Evolutionary conservation across 2,113 vertebrate species (phyloP), one percentile per base, ranked within the genome.

Genomic region (Zapus hudsonius): DNA sequence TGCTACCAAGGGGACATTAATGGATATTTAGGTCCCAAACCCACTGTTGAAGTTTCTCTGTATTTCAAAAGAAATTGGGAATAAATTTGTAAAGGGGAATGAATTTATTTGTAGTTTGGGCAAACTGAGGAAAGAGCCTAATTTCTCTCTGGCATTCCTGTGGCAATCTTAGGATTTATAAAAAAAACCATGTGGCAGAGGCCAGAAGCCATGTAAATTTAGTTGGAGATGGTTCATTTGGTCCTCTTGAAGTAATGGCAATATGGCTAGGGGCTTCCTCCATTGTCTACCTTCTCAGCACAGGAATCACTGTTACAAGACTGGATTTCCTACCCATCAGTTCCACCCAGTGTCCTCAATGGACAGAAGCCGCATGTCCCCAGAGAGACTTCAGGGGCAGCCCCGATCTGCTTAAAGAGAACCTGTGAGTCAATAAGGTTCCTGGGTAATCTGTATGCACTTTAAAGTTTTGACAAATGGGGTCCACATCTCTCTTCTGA

Each of bases 401-500:
- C n/a, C n/a, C n/a, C n/a, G n/a, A n/a, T n/a, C n/a, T n/a, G n/a
- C n/a, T n/a, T n/a, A n/a, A n/a, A n/a, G n/a, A n/a, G n/a, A n/a
- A n/a, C n/a, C n/a, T n/a, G n/a, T n/a, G n/a, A n/a, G n/a, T n/a
- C n/a, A n/a, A n/a, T n/a, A n/a, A n/a, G n/a, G n/a, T n/a, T n/a
- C n/a, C n/a, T n/a, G n/a, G n/a, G n/a, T n/a, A n/a, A n/a, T n/a
- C 59, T 19, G 5, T 10, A 1, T 4, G 13, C 27, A 20, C 0
- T 0, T 17, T 27, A 22, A 2, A 5, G n/a, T 15, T 38, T 10
- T 2, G 27, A 63, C 52, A 52, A 16, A 33, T 31, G 0, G 7
- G 38, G 38, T 47, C 4, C 1, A 0, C 7, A 6, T 20, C 38
- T 19, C 36, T 1, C 3, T 38, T 38, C n/a, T 5, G 31, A 2